phyloP scores from a whole-genome alignment of 2,113 vertebrate genomes.

The Phaethornis superciliosus region DNA sequence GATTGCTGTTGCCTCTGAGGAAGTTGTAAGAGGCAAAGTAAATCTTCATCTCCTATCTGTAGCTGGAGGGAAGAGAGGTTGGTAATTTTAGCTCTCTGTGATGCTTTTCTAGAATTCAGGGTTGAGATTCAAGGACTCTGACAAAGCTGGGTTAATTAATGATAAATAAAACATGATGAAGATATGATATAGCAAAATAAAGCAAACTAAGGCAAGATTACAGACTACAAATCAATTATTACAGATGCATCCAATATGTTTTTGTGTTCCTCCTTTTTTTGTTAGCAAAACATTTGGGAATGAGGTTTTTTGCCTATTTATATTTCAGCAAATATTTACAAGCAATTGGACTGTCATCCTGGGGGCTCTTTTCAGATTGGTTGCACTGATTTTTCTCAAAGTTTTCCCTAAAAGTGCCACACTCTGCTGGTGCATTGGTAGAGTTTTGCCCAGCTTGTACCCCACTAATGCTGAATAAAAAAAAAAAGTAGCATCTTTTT shows the following conservation, averaged over 20 bases:
- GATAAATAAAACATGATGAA: not conserved
- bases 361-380: not conserved
- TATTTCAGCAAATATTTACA: not conserved
- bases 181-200: not conserved
- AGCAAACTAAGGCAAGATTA: not conserved
- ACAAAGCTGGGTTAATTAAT: conserved; percentile 5
- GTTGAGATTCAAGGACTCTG: conserved; percentile 1
- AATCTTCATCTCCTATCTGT: conserved; percentile 8
- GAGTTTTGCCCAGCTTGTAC: not conserved
- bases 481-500: not conserved
- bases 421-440: not conserved
- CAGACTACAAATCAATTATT: not conserved
- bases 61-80: not conserved
- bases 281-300: not conserved
- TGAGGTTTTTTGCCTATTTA: not conserved
- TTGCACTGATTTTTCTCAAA: not conserved
- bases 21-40: not conserved
- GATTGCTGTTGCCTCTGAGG: not conserved
- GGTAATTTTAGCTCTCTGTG: not conserved
- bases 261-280: not conserved
- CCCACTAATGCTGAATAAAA: not conserved
- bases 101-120: not conserved
- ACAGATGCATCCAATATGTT: not conserved
- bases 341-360: not conserved
- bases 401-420: not conserved